Conservation (phyloP, 2,888 invertebrate genomes). For the Diabrotica balteata region DNA sequence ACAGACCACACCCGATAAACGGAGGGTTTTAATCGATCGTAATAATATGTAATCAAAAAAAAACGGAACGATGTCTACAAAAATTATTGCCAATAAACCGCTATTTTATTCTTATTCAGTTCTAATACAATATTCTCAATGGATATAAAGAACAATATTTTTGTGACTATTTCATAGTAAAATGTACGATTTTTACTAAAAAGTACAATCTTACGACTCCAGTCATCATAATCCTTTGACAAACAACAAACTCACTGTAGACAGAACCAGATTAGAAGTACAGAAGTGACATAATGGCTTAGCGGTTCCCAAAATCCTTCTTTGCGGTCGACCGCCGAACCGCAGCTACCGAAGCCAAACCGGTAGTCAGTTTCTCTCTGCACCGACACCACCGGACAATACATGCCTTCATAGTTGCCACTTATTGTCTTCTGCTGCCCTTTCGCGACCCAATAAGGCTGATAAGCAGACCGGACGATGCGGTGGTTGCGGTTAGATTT, state of each 20-base stretch:
- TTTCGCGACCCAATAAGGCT: slow-evolving; percentile 10
- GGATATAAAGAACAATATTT: no score
- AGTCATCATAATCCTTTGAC: background rate
- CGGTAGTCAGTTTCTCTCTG: slow-evolving; percentile 34
- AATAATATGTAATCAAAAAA: no score
- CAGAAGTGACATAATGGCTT: slow-evolving; percentile 27
- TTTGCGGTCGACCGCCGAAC: slow-evolving; percentile 46
- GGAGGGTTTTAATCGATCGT: no score
- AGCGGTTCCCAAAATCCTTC: slow-evolving; percentile 36
- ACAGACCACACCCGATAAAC: no score
- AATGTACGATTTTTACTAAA: no score
- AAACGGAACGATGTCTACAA: no score
- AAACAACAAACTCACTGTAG: background rate
- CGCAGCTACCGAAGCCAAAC: slow-evolving; percentile 49
- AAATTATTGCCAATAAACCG: no score
- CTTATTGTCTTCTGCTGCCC: slow-evolving; percentile 46
- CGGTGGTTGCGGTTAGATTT: no score
- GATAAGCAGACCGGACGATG: background rate
- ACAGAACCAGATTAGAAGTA: slow-evolving; percentile 1
- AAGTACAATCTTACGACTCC: no score
- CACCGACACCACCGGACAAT: slow-evolving; percentile 46
- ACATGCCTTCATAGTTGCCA: slow-evolving; percentile 48
- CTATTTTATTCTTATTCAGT: no score
- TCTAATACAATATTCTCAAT: no score
- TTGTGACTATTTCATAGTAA: no score